A percentile compares a stretch with the other conserved stretches of the same genome.
These are phyloP conservation scores for Psylliodes chrysocephalus DNA, from an alignment of 2,888 invertebrate species.

Conservation along the genomic window DNA sequence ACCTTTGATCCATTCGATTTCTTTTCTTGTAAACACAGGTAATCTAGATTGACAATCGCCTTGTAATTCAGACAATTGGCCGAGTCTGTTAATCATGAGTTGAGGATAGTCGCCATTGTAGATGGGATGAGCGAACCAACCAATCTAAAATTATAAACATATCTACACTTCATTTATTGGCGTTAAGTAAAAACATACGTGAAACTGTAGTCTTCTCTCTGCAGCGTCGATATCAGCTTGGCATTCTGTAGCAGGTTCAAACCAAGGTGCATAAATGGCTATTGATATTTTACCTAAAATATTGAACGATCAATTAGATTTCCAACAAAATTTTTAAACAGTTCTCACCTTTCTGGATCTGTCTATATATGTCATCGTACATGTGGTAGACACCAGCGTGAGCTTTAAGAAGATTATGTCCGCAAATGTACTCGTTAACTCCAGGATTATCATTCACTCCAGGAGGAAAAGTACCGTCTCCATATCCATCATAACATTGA, in stretches of 20 bases:
- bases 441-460: slow-evolving; percentile 22
- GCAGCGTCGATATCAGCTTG: slow-evolving; percentile 70
- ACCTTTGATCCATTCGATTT: slow-evolving; percentile 69
- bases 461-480: slow-evolving; percentile 22
- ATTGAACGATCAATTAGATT: too few relatives aligned
- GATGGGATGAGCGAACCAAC: slow-evolving; percentile 67
- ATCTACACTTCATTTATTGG: too few relatives aligned
- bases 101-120: slow-evolving; percentile 75
- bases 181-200: too few relatives aligned
- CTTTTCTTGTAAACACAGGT: slow-evolving; percentile 70
- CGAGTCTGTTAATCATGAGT: slow-evolving; percentile 70
- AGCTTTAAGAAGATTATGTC: slow-evolving; percentile 63
- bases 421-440: slow-evolving; percentile 67
- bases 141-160: slow-evolving; percentile 32
- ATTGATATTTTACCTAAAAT: slow-evolving; percentile 52
- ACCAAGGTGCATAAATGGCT: slow-evolving; percentile 71
- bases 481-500: slow-evolving; percentile 40
- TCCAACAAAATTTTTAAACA: too few relatives aligned
- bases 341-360: too few relatives aligned
- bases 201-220: slow-evolving; percentile 67
- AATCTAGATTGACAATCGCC: slow-evolving; percentile 69
- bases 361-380: too few relatives aligned
- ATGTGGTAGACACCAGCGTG: slow-evolving; percentile 64
- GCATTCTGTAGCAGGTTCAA: slow-evolving; percentile 69
- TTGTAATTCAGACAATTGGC: slow-evolving; percentile 64